phyloP scores from a whole-genome alignment of 2,888 invertebrate genomes.

The Drosophila subsilvestris region DNA sequence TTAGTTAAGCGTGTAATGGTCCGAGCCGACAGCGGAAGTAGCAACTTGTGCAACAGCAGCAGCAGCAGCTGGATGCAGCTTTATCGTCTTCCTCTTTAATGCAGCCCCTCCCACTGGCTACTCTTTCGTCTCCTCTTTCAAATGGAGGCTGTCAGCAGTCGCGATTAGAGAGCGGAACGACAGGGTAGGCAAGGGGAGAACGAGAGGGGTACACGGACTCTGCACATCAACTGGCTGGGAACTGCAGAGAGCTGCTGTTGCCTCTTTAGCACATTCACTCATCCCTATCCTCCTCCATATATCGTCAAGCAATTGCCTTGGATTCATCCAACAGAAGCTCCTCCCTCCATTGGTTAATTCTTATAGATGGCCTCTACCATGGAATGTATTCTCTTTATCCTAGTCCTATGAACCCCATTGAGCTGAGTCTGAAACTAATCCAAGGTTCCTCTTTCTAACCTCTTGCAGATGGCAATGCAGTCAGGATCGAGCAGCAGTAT shows the following conservation, averaged over 20 bases:
- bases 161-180: constrained; percentile 39
- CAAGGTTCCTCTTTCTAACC: no score
- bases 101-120: constrained; percentile 11
- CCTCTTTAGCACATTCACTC: no score
- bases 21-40: constrained; percentile 61
- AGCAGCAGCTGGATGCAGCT: not conserved
- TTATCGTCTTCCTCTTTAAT: no score
- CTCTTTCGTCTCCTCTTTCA: not conserved
- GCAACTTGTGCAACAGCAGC: constrained; percentile 15
- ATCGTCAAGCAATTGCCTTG: no score
- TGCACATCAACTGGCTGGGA: not conserved
- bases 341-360: no score
- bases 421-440: no score
- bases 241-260: not conserved
- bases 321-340: no score
- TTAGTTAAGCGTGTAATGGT: constrained; percentile 79
- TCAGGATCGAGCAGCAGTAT: constrained; percentile 23
- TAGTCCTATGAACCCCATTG: no score
- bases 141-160: constrained; percentile 40
- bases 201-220: constrained; percentile 3
- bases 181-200: constrained; percentile 6
- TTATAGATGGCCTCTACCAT: no score
- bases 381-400: no score
- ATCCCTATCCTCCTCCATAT: no score
- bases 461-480: constrained; percentile 33